Evolutionary conservation across 2,797 vertebrate genomes (phyloP), one percentile per base, ranked within the genome.

Genomic region (Enteromius viviparus): DNA sequence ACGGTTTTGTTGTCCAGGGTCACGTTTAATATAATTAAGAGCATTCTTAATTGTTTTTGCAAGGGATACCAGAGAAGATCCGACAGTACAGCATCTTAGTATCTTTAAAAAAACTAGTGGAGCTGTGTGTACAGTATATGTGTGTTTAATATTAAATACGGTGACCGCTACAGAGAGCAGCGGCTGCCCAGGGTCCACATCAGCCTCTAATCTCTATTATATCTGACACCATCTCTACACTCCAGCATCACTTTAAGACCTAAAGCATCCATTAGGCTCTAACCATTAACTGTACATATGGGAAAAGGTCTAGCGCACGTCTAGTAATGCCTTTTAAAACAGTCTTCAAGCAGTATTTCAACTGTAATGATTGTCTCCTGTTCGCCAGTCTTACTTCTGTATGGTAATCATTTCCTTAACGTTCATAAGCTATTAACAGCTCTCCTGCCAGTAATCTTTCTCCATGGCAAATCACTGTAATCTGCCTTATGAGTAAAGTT

Each of bases 161-260:
- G n/a, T 69, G 78, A 26, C 65, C 34, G 42, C 34, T 55, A 53
- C 21, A 79, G 14, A 45, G 40, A 26, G 42, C 76, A 70, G 8
- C 17, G 4, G 32, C 32, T 58, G 51, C 51, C 51, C 51, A 23
- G 51, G 6, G 92, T 94, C 93, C 89, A 94, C 83, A 76, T 72
- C 71, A 81, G 75, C 87, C 15, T 64, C 55, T 64, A n/a, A 81
- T 70, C 53, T 80, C 66, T 45, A 32, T 72, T 60, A 71, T 55
- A 47, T 81, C 69, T 72, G 55, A 74, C 55, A 72, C 23, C 53
- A 47, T 71, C 40, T 80, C 53, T 42, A 72, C 62, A 29, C 8
- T 81, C 29, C 42, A 37, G 42, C 69, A 26, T 49, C 60, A 49
- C 42, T 49, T 72, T 17, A 64, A 81, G 42, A 74, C 55, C 70